Evolutionary conservation across 2,797 vertebrate genomes (phyloP).

Genomic region (Lepilemur septentrionalis): DNA sequence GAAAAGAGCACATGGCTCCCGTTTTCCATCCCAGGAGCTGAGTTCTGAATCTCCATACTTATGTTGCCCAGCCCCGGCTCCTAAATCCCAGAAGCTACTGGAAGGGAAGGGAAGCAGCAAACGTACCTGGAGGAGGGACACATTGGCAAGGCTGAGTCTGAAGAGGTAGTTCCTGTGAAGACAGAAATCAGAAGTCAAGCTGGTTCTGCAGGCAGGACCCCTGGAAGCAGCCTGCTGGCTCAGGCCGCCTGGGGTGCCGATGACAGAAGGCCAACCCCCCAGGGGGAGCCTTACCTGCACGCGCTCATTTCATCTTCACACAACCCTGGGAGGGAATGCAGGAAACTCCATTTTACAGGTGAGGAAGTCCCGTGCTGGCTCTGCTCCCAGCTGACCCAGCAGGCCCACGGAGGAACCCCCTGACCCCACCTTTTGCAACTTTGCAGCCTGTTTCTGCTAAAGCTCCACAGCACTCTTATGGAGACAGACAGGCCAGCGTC

Average conservation of each 20-base stretch:
- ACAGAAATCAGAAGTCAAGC: constrained; percentile 63
- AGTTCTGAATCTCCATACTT: constrained; percentile 34
- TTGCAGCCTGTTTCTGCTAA: background rate
- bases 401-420: background rate
- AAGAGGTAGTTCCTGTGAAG: constrained; percentile 96
- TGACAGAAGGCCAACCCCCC: background rate
- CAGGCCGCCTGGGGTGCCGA: background rate
- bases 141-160: constrained; percentile 95
- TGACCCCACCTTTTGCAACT: background rate
- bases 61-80: background rate
- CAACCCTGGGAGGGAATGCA: background rate
- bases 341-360: background rate
- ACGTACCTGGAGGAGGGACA: constrained; percentile 96
- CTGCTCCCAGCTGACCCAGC: background rate
- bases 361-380: background rate
- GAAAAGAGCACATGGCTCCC: background rate
- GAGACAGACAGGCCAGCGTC: background rate
- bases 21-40: background rate
- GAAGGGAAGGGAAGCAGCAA: constrained; percentile 41
- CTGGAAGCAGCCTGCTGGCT: background rate
- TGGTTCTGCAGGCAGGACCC: constrained; percentile 44
- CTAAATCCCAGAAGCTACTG: background rate
- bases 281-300: background rate
- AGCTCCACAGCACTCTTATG: background rate
- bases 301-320: background rate